Conservation (phyloP, 2,113 vertebrate species). For the Thinocorus orbignyianus region DNA sequence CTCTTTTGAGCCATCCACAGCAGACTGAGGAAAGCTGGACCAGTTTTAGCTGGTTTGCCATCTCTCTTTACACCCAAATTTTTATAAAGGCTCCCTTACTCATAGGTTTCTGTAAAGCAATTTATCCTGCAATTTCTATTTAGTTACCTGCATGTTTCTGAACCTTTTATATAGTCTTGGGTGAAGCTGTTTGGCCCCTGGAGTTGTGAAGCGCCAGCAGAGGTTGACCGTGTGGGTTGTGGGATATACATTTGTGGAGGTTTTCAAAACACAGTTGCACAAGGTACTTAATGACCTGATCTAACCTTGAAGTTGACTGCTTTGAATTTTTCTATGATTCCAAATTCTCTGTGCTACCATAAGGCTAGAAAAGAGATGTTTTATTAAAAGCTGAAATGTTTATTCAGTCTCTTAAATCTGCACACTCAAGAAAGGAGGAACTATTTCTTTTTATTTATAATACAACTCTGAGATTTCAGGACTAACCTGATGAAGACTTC, state of each 20-base stretch:
- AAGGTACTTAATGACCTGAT: not conserved
- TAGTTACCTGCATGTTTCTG: not conserved
- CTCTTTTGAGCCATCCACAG: not conserved
- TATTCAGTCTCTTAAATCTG: constrained; percentile 8
- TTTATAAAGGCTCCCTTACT: not conserved
- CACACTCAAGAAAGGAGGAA: not conserved
- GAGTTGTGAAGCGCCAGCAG: not conserved
- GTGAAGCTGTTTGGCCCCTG: not conserved
- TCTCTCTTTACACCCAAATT: not conserved
- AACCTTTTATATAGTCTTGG: not conserved
- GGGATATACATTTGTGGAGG: not conserved
- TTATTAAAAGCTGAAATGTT: constrained; percentile 6
- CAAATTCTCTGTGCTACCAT: not conserved
- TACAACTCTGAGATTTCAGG: not conserved
- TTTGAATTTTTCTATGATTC: not conserved
- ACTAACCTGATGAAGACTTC: not conserved
- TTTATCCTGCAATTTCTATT: not conserved
- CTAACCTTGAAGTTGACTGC: not conserved
- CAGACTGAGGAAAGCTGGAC: not conserved
- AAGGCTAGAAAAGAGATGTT: not conserved
- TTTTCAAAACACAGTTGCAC: not conserved
- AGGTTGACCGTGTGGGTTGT: not conserved
- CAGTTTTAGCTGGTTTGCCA: not conserved
- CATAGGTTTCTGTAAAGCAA: not conserved
- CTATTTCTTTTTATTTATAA: not conserved